Base-by-base conservation (phyloP, 1,140 invertebrate genomes). In the Muscidifurax raptorellus region DNA sequence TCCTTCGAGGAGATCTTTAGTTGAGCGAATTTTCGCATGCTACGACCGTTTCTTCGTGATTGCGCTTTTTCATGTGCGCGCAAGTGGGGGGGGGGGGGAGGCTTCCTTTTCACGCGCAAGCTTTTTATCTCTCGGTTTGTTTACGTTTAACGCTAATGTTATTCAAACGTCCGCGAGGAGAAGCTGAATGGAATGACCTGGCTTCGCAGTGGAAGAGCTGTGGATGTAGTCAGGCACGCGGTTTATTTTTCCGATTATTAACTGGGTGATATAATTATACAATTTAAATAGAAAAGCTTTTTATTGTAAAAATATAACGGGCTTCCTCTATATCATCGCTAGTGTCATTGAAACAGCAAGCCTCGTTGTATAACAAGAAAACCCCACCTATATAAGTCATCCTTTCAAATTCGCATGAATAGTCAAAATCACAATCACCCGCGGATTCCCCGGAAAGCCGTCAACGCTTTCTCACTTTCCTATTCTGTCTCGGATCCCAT, bases 21-120 rank as follows among this genome's bases (percentile, higher is more conserved):
- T 80, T 52, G 47, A 81, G 59, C 44, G 69, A 74, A 74, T 74
- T 72, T 81, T 47, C 27, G 15, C 27, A 1, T 67, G 71, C 69
- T 28, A 10, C 69, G 36, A 10, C 5, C 9, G 36, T 40, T 40
- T 40, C 36, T 10, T 40, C 36, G 36, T 10, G 36, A 40, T 40
- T 40, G 36, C 9, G 0, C 36, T 40, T 40, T 40, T 40, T n/a
- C n/a, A n/a, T n/a, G n/a, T n/a, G n/a, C n/a, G n/a, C n/a, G n/a
- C n/a, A n/a, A n/a, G n/a, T n/a, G n/a, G n/a, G n/a, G n/a, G n/a
- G n/a, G n/a, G n/a, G n/a, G n/a, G n/a, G n/a, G n/a, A n/a, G n/a
- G n/a, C n/a, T n/a, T n/a, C n/a, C n/a, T n/a, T n/a, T n/a, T n/a
- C n/a, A n/a, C 44, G 22, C 13, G 69, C 30, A 15, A 18, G 30